Percentiles rank a stretch among this genome's conserved stretches.
These are phyloP conservation scores for Saxidomus purpurata DNA, from an alignment of 1,140 invertebrate species.

Conservation along the genomic window DNA sequence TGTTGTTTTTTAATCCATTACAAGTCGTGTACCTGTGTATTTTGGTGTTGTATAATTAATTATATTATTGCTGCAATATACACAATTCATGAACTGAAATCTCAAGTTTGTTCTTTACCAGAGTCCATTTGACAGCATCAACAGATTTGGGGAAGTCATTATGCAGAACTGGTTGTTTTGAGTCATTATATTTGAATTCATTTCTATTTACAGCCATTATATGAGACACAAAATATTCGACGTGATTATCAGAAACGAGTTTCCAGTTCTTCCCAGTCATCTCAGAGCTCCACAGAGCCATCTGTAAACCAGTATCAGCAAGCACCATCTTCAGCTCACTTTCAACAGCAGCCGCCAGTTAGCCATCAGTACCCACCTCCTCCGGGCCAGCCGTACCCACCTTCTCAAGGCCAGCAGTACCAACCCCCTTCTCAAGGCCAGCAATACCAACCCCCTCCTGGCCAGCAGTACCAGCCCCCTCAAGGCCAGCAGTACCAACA, in stretches of 20 bases:
- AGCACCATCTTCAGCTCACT: constrained; percentile 83
- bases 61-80: too few species aligned
- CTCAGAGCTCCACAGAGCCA: constrained; percentile 31
- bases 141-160: too few species aligned
- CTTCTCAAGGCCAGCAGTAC: not conserved
- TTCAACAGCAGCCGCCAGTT: constrained; percentile 53
- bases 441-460: not conserved
- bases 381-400: not conserved
- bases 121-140: too few species aligned
- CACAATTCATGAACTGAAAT: too few species aligned
- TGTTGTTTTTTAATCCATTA: too few species aligned
- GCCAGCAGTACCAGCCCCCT: not conserved
- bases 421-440: not conserved
- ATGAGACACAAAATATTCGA: constrained; percentile 77
- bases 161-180: too few species aligned
- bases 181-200: not conserved
- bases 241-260: constrained; percentile 32
- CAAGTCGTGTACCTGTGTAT: too few species aligned
- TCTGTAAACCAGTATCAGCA: constrained; percentile 65
- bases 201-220: constrained; percentile 76
- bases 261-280: constrained; percentile 41
- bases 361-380: constrained; percentile 21
- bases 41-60: too few species aligned
- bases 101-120: too few species aligned
- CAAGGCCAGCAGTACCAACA: not conserved